These are phyloP conservation scores for Pampusana beccarii DNA, from an alignment of 2,113 vertebrate genomes.

Conservation along the genomic window DNA sequence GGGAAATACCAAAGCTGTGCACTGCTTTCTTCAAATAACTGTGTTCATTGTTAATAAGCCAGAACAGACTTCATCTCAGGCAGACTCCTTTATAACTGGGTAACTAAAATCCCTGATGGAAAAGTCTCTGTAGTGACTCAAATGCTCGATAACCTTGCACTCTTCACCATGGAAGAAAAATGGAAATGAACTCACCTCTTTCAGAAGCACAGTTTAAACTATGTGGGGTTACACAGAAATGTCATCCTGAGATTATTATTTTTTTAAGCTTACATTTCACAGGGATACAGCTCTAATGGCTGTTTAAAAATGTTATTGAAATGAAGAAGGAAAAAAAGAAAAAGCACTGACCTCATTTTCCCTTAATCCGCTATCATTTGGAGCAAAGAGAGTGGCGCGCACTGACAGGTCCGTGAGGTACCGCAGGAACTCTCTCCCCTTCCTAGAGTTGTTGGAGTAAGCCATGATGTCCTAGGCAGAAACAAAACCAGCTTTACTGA, in stretches of 20 bases:
- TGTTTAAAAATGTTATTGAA: neutral
- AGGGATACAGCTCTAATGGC: neutral
- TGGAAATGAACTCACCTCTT: neutral
- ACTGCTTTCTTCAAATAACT: neutral
- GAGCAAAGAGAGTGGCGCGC: conserved; percentile 87
- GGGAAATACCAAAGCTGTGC: neutral
- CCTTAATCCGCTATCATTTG: conserved; percentile 79
- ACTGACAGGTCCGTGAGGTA: conserved; percentile 79
- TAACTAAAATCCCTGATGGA: neutral
- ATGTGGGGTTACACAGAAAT: neutral
- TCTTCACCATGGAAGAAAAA: neutral
- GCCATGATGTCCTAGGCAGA: conserved; percentile 83
- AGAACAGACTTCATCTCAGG: neutral
- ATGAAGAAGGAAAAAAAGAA: neutral
- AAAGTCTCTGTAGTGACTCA: neutral
- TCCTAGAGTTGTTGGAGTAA: conserved; percentile 79
- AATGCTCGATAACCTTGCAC: neutral
- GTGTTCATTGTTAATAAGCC: neutral
- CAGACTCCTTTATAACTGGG: neutral
- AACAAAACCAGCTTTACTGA: neutral
- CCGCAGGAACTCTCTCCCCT: conserved; percentile 79
- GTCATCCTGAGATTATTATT: neutral
- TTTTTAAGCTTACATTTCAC: neutral
- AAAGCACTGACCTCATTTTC: conserved; percentile 79
- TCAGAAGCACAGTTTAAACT: neutral